Conservation (phyloP, 2,888 invertebrate genomes). For the Salticus scenicus region DNA sequence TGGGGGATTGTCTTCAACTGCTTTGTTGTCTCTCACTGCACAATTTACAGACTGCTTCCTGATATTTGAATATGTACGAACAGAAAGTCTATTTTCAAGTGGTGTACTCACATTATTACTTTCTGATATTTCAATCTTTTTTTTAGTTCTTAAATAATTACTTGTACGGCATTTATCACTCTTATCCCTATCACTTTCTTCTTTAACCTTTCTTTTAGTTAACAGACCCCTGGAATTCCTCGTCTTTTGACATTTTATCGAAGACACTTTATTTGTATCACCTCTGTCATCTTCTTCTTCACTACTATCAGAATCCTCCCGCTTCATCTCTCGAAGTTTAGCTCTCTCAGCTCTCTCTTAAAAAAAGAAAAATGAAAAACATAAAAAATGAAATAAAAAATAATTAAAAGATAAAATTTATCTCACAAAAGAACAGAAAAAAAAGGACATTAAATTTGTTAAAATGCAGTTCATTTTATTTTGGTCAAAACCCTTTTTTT, state of each 20-base stretch:
- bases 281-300: too few species aligned
- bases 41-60: background rate
- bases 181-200: background rate
- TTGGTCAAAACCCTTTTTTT: too few species aligned
- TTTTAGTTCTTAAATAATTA: background rate
- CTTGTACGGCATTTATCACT: background rate
- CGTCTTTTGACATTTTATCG: too few species aligned
- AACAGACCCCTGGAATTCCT: too few species aligned
- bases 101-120: too few species aligned
- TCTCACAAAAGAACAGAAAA: background rate
- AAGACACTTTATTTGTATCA: too few species aligned
- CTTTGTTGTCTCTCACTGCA: too few species aligned
- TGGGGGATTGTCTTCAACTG: too few species aligned
- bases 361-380: constrained; percentile 3
- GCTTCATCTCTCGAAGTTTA: constrained; percentile 25
- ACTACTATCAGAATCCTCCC: background rate
- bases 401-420: background rate
- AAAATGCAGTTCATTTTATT: too few species aligned
- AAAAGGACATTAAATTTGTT: background rate
- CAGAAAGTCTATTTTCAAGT: background rate
- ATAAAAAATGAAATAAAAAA: background rate
- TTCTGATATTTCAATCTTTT: too few species aligned
- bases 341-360: constrained; percentile 28
- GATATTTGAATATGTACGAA: background rate
- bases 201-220: background rate